Evolutionary conservation across 92 coral and sea anemone species (phyloP), one percentile per base, ranked within the genome.

Genomic region (Heliopora coerulea): DNA sequence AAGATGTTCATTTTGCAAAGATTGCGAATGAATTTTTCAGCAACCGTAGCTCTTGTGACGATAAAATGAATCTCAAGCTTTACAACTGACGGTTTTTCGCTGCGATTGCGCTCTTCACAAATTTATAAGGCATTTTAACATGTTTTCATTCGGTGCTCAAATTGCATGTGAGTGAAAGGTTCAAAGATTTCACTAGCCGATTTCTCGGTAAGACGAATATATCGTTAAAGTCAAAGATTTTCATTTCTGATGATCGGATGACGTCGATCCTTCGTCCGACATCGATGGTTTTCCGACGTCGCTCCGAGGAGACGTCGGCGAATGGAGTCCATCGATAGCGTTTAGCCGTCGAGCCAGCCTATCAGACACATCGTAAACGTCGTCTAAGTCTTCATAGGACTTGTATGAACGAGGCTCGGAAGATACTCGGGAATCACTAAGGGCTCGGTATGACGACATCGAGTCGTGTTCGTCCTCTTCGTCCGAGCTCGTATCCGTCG

Each of bases 391-490:
- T 48, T 93, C 98, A 60, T 83, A 75, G 20, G 98, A 93, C 63
- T 90, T 90, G 59, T 93, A 93, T n/a, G 98, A 93, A 59, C 96
- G 84, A 41, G 98, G 91, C 62, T 93, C 96, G 31, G 98, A 93
- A 0, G 88, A 91, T 0, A 70, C 79, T 27, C 87, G 82, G 42
- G 97, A 89, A 11, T 68, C 86, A 63, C 79, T 87, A 20, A 78
- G 83, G 27, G 73, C 28, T 31, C 79, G 78, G 19, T 56, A 59
- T 65, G 84, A 89, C 50, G 86, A 77, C 73, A 83, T 86, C 54
- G 86, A 81, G 25, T 74, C 69, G 46, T 52, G 74, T 34, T 66
- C 83, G 56, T 74, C 76, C 34, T 78, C 91, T 41, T 88, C 92
- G 17, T 86, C 90, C 26, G 79, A 88, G 25, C 73, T 65, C 11